phyloP scores from a whole-genome alignment of 2,797 vertebrate genomes.

The Diceros bicornis region DNA sequence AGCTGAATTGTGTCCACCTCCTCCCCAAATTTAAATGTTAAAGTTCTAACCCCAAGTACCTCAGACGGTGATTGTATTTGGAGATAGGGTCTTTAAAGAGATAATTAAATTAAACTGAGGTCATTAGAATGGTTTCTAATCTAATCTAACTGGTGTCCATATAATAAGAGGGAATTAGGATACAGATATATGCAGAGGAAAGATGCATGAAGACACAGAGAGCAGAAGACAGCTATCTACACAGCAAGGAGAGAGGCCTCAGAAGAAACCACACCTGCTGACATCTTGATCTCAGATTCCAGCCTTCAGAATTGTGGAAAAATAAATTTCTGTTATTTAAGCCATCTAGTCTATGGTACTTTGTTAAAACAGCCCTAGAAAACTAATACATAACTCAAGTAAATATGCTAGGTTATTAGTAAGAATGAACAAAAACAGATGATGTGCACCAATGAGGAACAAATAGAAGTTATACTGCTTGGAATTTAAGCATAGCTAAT shows the following conservation, averaged over 20 bases:
- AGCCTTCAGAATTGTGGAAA: not conserved
- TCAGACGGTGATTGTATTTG: not conserved
- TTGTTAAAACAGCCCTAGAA: not conserved
- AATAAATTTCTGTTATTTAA: not conserved
- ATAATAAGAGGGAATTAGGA: not conserved
- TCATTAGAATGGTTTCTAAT: not conserved
- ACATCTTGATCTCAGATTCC: not conserved
- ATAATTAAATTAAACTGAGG: not conserved
- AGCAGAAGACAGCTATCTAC: not conserved
- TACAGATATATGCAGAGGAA: not conserved
- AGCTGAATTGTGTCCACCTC: not conserved
- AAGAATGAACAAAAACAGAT: not conserved
- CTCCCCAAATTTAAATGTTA: not conserved
- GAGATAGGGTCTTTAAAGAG: not conserved
- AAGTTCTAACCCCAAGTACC: not conserved
- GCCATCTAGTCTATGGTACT: not conserved
- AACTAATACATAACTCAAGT: not conserved
- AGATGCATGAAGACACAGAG: not conserved
- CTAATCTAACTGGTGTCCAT: not conserved
- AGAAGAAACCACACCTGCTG: not conserved
- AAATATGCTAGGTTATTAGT: not conserved
- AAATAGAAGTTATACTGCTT: not conserved
- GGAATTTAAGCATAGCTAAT: not conserved
- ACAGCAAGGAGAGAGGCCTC: not conserved
- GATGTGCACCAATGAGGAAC: not conserved